These are phyloP conservation scores for Leucoptera coffeella DNA, from an alignment of 2,888 invertebrate species.

Conservation along the genomic window DNA sequence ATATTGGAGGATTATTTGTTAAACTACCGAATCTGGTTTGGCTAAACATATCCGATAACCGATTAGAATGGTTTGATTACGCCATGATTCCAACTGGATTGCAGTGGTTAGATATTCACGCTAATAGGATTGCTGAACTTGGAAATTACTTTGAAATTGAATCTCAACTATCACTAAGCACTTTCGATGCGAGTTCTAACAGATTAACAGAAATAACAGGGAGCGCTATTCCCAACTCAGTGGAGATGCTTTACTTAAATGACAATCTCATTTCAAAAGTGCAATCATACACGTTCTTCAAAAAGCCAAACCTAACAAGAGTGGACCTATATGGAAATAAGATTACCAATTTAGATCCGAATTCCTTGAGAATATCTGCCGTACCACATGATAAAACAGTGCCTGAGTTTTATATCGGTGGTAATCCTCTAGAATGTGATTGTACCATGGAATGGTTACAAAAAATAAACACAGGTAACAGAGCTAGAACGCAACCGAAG, in stretches of 20 bases:
- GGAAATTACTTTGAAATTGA: constrained; percentile 83
- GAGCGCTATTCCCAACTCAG: constrained; percentile 76
- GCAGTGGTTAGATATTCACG: constrained; percentile 80
- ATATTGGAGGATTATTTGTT: constrained; percentile 72
- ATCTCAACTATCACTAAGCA: constrained; percentile 69
- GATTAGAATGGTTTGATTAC: constrained; percentile 78
- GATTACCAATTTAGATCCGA: constrained; percentile 69
- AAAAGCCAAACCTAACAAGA: constrained; percentile 76
- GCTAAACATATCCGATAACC: constrained; percentile 83
- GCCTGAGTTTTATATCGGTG: constrained; percentile 78
- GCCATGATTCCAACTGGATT: constrained; percentile 77
- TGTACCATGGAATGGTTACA: constrained; percentile 90
- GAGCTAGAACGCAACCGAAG: constrained; percentile 72
- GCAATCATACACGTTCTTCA: constrained; percentile 81
- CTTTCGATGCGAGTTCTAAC: constrained; percentile 79
- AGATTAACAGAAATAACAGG: constrained; percentile 75
- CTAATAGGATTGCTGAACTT: constrained; percentile 75
- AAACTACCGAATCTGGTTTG: constrained; percentile 77
- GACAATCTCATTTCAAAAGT: constrained; percentile 78
- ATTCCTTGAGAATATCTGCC: constrained; percentile 68
- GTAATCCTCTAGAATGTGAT: constrained; percentile 83
- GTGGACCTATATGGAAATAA: constrained; percentile 78
- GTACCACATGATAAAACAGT: constrained; percentile 66
- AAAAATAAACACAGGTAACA: constrained; percentile 68
- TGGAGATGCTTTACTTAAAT: constrained; percentile 71